Base-by-base conservation (phyloP, 1,140 invertebrate species). In the Drosophila pallidifrons region DNA sequence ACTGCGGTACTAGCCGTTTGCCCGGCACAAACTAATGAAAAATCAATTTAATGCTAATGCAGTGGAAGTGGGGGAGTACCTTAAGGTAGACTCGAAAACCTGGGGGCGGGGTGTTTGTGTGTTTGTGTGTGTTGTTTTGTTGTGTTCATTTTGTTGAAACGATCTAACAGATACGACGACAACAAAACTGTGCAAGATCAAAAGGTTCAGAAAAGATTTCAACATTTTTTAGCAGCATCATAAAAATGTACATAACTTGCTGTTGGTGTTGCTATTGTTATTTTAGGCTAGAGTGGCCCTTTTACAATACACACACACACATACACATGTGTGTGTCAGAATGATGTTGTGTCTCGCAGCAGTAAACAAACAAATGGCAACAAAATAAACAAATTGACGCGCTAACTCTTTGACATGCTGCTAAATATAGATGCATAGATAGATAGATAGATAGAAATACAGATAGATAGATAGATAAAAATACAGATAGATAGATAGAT, bases 21-120 rank as follows among this genome's bases (percentile, higher is more conserved):
- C 32, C 58, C 58, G 73, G 66, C 66, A 75, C 73, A 71, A 75
- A 69, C 74, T 73, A 79, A 79, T 79, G 77, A 77, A 79, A 79
- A 79, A 79, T 79, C 77, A 77, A 79, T 79, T 79, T 79, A 54
- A 79, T 79, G 74, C 77, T 79, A 77, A 73, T 73, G 68, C 74
- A 68, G 49, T 60, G 32, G 54, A 35, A 30, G 77, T 58, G 51
- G 54, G 54, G 54, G 32, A 57, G 25, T 60, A 32, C 28, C 6
- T 15, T 15, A 16, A 28, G 58, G 58, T 32, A 35, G 11, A 10
- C 6, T 32, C 7, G n/a, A 15, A 38, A 46, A 25, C 20, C 13
- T 15, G 59, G 67, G 28, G 68, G 41, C 49, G 51, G n/a, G 41
- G 41, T 71, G 30, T 38, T 2, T 46, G 67, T 25, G 5, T 70